These are phyloP conservation scores for Pipistrellus pipistrellus DNA, from an alignment of 2,797 vertebrate species.

Conservation along the genomic window DNA sequence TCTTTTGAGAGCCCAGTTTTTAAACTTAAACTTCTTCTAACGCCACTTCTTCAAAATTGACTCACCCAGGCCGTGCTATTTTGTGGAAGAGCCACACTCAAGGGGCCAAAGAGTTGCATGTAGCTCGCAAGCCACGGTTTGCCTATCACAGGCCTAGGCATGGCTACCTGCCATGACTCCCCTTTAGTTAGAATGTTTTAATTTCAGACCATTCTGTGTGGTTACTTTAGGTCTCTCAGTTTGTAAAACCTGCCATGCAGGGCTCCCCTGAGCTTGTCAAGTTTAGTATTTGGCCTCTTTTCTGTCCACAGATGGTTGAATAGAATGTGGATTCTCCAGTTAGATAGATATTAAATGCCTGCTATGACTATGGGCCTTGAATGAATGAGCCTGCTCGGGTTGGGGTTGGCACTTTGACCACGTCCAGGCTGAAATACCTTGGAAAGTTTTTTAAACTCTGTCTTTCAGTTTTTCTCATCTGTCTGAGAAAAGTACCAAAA, in stretches of 20 bases:
- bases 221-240: background rate
- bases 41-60: too few relatives aligned
- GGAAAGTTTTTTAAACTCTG: background rate
- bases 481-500: slow-evolving; percentile 41
- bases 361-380: background rate
- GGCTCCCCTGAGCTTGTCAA: background rate
- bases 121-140: too few relatives aligned
- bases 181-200: background rate
- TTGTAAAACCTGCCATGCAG: background rate
- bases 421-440: background rate
- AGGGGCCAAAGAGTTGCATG: too few relatives aligned
- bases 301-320: background rate
- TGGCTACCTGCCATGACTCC: background rate
- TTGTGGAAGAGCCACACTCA: too few relatives aligned
- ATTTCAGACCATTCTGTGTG: background rate
- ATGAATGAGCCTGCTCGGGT: background rate
- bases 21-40: too few relatives aligned
- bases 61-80: too few relatives aligned
- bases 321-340: background rate
- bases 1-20: too few relatives aligned
- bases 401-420: background rate
- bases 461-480: slow-evolving; percentile 31
- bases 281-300: background rate
- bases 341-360: background rate
- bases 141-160: too few relatives aligned